These are phyloP conservation scores for Loxodonta africana DNA, from an alignment of 2,113 vertebrate species.

Conservation along the genomic window DNA sequence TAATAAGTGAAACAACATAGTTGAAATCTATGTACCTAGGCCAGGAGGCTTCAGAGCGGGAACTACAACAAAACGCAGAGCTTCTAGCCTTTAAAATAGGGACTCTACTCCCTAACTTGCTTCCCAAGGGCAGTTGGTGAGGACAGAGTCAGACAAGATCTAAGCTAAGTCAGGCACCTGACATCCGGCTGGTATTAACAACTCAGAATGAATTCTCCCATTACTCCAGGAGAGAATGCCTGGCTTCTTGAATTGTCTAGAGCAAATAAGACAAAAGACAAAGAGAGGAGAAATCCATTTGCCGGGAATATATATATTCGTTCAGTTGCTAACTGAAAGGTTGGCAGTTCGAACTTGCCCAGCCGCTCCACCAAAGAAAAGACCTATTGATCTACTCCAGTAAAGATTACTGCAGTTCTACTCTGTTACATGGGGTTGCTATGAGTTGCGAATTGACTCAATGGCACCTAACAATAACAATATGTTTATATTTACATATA, in stretches of 20 bases:
- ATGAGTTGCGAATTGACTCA: not conserved
- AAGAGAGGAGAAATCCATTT: not conserved
- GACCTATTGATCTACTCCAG: not conserved
- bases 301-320: not conserved
- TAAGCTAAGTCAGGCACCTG: constrained; percentile 66
- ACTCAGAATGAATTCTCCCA: constrained; percentile 46
- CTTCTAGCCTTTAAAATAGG: not conserved
- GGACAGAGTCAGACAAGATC: not conserved
- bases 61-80: not conserved
- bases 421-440: not conserved
- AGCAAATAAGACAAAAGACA: not conserved
- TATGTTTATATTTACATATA: too few species aligned
- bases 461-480: too few species aligned
- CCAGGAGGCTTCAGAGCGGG: not conserved
- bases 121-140: constrained; percentile 29
- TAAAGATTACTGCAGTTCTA: not conserved
- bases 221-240: constrained; percentile 58
- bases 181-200: constrained; percentile 66
- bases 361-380: not conserved
- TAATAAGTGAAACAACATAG: not conserved
- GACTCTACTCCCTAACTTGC: not conserved
- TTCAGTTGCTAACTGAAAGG: not conserved
- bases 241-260: constrained; percentile 32
- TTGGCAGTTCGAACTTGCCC: not conserved
- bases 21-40: not conserved